These are phyloP conservation scores for Drosophila equinoxialis DNA, from an alignment of 1,140 invertebrate species.

Conservation along the genomic window DNA sequence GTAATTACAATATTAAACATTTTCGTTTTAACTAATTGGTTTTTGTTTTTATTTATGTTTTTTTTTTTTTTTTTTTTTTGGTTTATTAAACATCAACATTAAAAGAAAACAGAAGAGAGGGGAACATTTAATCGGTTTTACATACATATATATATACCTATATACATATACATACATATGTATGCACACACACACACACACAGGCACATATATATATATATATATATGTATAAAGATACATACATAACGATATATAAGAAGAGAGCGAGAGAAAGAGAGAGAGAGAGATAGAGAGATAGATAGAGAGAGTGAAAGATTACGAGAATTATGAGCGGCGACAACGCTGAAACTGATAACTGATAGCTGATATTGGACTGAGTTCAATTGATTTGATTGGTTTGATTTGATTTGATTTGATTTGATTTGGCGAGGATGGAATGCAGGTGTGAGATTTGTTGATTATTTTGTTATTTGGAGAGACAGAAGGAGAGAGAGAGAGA, in stretches of 20 bases:
- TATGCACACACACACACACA: conserved; percentile 22
- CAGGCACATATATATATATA: neutral
- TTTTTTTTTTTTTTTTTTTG: neutral
- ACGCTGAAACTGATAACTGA: conserved; percentile 13
- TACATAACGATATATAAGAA: conserved; percentile 11
- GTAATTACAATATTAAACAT: conserved; percentile 80
- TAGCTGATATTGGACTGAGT: conserved; percentile 13
- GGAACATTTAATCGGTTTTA: conserved; percentile 72
- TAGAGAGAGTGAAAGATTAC: neutral
- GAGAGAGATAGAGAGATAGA: neutral
- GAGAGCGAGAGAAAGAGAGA: no score
- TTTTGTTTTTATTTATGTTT: neutral
- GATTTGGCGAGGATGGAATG: conserved; percentile 13
- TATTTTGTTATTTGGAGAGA: neutral
- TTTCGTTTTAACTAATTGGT: conserved; percentile 62
- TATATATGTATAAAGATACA: conserved; percentile 1
- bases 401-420: neutral
- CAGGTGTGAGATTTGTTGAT: conserved; percentile 12
- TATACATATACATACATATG: conserved; percentile 7
- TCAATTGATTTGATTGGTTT: conserved; percentile 28
- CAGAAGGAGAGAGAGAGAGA: no score
- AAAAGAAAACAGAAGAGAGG: conserved; percentile 29
- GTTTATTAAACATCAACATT: conserved; percentile 16
- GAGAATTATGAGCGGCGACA: conserved; percentile 11
- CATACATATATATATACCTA: conserved; percentile 6